Conservation (phyloP, 1,140 invertebrate genomes). For the Agraylea sexmaculata region DNA sequence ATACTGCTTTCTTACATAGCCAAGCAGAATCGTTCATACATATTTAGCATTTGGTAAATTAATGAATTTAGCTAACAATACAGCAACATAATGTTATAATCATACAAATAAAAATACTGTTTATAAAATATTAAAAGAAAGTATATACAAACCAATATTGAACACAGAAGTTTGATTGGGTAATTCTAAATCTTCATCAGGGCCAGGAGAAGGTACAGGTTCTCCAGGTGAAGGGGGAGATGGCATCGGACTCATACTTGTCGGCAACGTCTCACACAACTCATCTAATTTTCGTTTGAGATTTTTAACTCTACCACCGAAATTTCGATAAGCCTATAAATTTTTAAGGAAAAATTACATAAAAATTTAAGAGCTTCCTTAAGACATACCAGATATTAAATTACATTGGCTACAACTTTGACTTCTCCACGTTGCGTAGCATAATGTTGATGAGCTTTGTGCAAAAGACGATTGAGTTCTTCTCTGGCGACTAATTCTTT, state of each 20-base stretch:
- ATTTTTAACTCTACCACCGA: conserved; percentile 72
- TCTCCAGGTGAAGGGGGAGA: conserved; percentile 59
- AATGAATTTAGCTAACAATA: background rate
- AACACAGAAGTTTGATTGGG: conserved; percentile 41
- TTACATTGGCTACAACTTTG: conserved; percentile 85
- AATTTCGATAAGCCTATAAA: conserved; percentile 80
- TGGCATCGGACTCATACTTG: conserved; percentile 59
- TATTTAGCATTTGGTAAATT: background rate
- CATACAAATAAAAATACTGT: background rate
- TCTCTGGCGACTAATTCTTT: conserved; percentile 71
- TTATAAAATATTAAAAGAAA: conserved; percentile 2
- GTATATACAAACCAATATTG: conserved; percentile 1
- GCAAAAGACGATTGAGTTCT: conserved; percentile 59
- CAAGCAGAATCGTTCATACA: background rate
- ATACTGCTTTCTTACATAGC: background rate
- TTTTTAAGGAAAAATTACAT: no score
- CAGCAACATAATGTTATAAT: background rate
- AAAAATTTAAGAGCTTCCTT: background rate
- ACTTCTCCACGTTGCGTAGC: conserved; percentile 82
- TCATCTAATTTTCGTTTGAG: conserved; percentile 78
- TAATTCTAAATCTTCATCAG: conserved; percentile 64
- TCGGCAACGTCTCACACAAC: conserved; percentile 50
- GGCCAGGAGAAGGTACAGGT: conserved; percentile 68
- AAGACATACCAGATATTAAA: conserved; percentile 26
- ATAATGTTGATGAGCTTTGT: conserved; percentile 76